Conservation (phyloP, 2,888 invertebrate species). For the Melanophora roralis region DNA sequence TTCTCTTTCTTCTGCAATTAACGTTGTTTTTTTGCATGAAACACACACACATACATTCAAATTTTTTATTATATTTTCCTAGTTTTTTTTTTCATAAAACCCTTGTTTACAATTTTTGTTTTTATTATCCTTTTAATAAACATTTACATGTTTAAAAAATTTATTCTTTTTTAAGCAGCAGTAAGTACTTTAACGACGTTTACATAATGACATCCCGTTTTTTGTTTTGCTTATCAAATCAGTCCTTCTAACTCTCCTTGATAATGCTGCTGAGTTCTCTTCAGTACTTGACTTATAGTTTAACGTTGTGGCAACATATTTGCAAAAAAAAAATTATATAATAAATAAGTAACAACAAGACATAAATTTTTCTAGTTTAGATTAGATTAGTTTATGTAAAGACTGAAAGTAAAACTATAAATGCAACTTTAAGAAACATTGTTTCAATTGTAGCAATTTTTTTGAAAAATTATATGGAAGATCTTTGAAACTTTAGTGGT, state of each 20-base stretch:
- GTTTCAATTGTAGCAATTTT: not conserved
- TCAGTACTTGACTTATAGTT: not conserved
- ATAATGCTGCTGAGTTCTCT: not conserved
- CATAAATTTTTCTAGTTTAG: not conserved
- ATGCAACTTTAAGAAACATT: not conserved
- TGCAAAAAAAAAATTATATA: not conserved
- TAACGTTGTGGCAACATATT: conserved; percentile 25
- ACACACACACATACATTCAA: not conserved
- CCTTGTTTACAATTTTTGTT: not conserved
- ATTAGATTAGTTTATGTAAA: not conserved
- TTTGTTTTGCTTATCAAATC: not conserved
- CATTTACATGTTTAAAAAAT: not conserved
- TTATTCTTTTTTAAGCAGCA: not conserved
- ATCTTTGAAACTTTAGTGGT: not conserved
- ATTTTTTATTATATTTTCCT: not conserved
- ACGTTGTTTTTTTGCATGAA: not conserved
- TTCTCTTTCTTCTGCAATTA: not conserved
- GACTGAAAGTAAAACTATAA: not conserved
- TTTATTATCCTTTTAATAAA: not conserved
- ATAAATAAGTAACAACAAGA: not conserved
- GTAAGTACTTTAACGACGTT: not conserved
- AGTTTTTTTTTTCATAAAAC: not conserved
- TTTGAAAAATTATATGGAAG: not conserved
- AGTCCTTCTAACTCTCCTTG: not conserved
- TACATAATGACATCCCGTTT: not conserved